phyloP scores from a whole-genome alignment of 2,888 invertebrate species.

The Aphodius granarius region DNA sequence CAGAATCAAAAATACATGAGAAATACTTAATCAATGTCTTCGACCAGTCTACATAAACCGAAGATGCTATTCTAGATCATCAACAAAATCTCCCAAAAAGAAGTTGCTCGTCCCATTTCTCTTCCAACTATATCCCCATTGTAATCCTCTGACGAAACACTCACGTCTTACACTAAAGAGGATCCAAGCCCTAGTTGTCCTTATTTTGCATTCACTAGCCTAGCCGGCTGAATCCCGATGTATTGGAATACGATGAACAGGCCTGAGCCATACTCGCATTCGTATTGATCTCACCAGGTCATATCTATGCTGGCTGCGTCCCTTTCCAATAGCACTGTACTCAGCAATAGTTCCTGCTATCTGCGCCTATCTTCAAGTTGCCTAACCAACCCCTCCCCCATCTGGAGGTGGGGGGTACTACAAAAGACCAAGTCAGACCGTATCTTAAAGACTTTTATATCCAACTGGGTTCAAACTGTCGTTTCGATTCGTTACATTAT shows the following conservation, averaged over 20 bases:
- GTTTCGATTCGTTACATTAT: constrained; percentile 30
- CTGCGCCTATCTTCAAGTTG: not conserved
- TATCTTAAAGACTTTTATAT: constrained; percentile 49
- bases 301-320: constrained; percentile 50
- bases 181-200: constrained; percentile 9
- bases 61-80: too few species aligned
- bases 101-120: not conserved
- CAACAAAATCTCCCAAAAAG: too few species aligned
- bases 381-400: constrained; percentile 3
- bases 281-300: constrained; percentile 45
- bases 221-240: constrained; percentile 41
- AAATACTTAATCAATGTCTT: too few species aligned
- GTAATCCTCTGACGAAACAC: constrained; percentile 8
- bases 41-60: too few species aligned
- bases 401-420: constrained; percentile 25
- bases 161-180: not conserved
- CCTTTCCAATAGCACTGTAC: not conserved
- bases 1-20: too few species aligned
- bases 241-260: constrained; percentile 46
- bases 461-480: constrained; percentile 47
- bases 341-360: not conserved
- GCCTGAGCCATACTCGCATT: constrained; percentile 40
- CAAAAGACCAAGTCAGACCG: constrained; percentile 19
- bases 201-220: constrained; percentile 42
- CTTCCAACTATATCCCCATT: not conserved